Evolutionary conservation across 1,140 invertebrate genomes (phyloP).

Genomic region (Aphelinus certus): DNA sequence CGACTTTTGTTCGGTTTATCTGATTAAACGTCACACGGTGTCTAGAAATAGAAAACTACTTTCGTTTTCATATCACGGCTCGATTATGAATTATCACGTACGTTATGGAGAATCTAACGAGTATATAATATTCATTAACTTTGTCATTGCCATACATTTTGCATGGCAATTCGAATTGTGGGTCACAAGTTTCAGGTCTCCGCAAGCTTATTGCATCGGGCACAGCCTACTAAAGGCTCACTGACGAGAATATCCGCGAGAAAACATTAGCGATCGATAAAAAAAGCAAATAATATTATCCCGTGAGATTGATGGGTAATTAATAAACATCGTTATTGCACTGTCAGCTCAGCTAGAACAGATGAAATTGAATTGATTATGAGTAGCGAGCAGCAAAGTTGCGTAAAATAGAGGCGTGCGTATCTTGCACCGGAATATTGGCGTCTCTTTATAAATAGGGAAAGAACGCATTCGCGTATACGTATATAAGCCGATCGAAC

Average conservation of each 20-base stretch:
- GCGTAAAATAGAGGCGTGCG: background rate
- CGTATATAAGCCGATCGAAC: constrained; percentile 12
- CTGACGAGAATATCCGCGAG: too few relatives aligned
- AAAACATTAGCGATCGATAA: too few relatives aligned
- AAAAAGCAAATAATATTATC: too few relatives aligned
- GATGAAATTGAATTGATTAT: background rate
- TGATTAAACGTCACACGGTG: background rate
- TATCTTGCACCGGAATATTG: background rate
- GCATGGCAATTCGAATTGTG: too few relatives aligned
- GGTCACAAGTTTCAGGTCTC: too few relatives aligned
- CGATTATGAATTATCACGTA: too few relatives aligned
- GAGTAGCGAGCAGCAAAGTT: background rate
- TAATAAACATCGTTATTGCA: background rate
- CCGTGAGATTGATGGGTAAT: background rate
- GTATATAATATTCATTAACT: too few relatives aligned
- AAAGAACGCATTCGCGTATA: background rate
- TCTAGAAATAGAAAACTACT: constrained; percentile 11
- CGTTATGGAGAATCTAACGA: too few relatives aligned
- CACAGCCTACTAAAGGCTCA: too few relatives aligned
- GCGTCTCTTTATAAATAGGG: background rate
- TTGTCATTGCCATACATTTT: too few relatives aligned
- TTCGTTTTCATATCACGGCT: background rate
- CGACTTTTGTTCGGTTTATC: background rate
- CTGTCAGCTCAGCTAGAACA: background rate
- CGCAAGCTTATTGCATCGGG: too few relatives aligned